Base-by-base conservation (phyloP, 2,797 vertebrate species). In the Sebastes nivosus region DNA sequence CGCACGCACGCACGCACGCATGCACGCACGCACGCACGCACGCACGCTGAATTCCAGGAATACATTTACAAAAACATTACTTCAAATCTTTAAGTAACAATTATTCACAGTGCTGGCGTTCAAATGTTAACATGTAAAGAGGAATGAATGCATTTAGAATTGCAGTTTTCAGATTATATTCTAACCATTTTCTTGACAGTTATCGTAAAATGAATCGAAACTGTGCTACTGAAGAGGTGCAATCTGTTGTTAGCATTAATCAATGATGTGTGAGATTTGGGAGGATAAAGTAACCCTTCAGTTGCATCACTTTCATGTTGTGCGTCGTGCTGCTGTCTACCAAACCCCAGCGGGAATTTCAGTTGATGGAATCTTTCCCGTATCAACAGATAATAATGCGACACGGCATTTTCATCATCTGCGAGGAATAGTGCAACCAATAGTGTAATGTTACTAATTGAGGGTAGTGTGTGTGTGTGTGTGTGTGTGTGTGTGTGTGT, bases 401-500 rank as follows among this genome's bases (percentile, higher is more conserved):
- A 14, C 9, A 18, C 9, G 20, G 14, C 22, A 46, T 78, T 75
- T 84, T 22, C 72, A 75, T 80, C 63, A 67, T 67, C 32, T 67
- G n/a, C 2, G 10, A 34, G 52, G 34, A 59, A 60, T 7, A 22
- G 18, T 46, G 77, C 59, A 72, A 74, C 50, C 32, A 8, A 22
- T 10, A 18, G 36, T 16, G 52, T 11, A 16, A 29, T 38, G 57
- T 46, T 72, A 60, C 9, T 12, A 13, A 75, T 1, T 29, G 25
- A 66, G 16, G 8, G 9, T 3, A 34, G 25, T 30, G 32, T 34
- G 9, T 34, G 32, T 36, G 24, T 50, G 32, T 34, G 3, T 34
- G 32, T 34, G 32, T 34, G 32, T 36, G 20, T 46, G 12, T 67
- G 52, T 36, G 27, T 14, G 2, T 38, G 36, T 54, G 14, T 18